Evolutionary conservation across 2,113 vertebrate species (phyloP).

Genomic region (Pangasianodon gigas): DNA sequence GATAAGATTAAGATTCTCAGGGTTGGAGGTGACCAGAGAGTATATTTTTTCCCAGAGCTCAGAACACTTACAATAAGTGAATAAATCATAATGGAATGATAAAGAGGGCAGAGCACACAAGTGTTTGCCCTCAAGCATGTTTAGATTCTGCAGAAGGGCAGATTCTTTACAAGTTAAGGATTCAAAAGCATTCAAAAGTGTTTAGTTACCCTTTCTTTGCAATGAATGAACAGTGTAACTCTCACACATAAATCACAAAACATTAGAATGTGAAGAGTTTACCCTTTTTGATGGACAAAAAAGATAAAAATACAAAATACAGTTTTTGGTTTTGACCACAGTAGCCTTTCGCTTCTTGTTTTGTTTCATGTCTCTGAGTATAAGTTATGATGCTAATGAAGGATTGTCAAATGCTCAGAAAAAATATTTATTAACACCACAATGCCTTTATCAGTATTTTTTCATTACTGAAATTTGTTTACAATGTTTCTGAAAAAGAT

Average conservation of each 20-base stretch:
- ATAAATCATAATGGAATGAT: not conserved
- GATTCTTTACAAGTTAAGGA: not conserved
- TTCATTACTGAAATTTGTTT: no score
- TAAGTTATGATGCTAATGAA: not conserved
- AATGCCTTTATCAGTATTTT: not conserved
- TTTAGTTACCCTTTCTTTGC: not conserved
- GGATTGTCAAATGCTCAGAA: not conserved
- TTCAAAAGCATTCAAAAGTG: not conserved
- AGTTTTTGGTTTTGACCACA: not conserved
- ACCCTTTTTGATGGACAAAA: not conserved
- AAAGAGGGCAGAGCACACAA: not conserved
- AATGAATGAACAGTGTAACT: not conserved
- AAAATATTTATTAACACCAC: not conserved
- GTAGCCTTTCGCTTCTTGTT: not conserved
- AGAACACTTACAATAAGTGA: slow-evolving; percentile 1
- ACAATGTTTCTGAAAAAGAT: not conserved
- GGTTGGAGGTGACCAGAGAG: not conserved
- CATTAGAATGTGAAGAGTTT: not conserved
- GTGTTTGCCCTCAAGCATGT: not conserved
- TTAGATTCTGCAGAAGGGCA: not conserved
- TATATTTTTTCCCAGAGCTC: slow-evolving; percentile 21
- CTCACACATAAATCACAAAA: no score
- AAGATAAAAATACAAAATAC: not conserved
- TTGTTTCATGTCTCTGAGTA: not conserved
- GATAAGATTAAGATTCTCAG: slow-evolving; percentile 35